Conservation (phyloP, 2,113 vertebrate species). For the Ailuropoda melanoleuca region DNA sequence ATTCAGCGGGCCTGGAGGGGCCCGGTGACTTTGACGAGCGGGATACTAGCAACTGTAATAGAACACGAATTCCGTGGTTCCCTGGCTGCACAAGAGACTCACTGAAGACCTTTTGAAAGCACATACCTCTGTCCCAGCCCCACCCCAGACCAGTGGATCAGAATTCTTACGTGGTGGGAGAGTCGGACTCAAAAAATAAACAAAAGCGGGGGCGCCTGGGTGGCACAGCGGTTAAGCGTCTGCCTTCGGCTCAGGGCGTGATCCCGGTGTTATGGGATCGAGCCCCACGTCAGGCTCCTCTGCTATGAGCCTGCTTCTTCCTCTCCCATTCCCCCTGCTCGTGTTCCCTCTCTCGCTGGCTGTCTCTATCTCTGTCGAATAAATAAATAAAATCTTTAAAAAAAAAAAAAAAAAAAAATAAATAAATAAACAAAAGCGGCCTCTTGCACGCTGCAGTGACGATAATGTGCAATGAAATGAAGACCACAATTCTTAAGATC, state of each 20-base stretch:
- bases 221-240: too few relatives aligned
- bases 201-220: too few relatives aligned
- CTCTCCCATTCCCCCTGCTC: too few relatives aligned
- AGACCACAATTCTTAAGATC: not conserved
- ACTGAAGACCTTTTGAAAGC: not conserved
- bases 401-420: too few relatives aligned
- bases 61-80: too few relatives aligned
- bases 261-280: too few relatives aligned
- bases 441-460: not conserved
- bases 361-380: too few relatives aligned
- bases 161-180: not conserved
- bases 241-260: too few relatives aligned
- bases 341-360: too few relatives aligned
- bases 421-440: not conserved
- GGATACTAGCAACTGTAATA: not conserved
- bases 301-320: too few relatives aligned
- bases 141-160: not conserved
- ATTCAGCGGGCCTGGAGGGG: rapidly evolving
- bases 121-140: not conserved
- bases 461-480: rapidly evolving
- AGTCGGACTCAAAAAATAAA: not conserved
- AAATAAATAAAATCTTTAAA: too few relatives aligned
- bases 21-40: not conserved
- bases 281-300: too few relatives aligned
- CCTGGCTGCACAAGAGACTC: not conserved